Conservation (phyloP, 1,140 invertebrate species). For the Lerema accius region DNA sequence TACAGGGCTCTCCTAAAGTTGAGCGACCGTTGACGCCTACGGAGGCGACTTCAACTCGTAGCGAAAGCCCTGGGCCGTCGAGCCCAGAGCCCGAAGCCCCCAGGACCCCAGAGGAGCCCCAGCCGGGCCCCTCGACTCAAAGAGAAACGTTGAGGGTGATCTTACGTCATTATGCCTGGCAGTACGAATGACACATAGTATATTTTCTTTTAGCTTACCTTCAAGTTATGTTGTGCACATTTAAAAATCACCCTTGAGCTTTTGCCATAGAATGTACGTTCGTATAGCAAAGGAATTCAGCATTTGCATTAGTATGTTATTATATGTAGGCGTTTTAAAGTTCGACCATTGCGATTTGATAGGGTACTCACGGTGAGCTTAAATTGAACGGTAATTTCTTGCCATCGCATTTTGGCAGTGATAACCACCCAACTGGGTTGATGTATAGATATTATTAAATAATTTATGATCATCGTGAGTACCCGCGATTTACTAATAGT, state of each 20-base stretch:
- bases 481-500: too few relatives aligned
- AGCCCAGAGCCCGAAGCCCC: constrained; percentile 45
- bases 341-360: constrained; percentile 23
- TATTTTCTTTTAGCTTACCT: constrained; percentile 73
- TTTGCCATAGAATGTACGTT: constrained; percentile 44
- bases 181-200: constrained; percentile 80
- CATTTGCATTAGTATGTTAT: constrained; percentile 55
- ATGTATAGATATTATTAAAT: too few relatives aligned
- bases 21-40: constrained; percentile 58
- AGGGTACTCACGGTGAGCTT: background rate
- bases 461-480: too few relatives aligned
- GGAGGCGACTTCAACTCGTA: constrained; percentile 46
- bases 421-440: too few relatives aligned
- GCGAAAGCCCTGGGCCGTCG: constrained; percentile 52
- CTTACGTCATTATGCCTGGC: constrained; percentile 77
- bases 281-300: constrained; percentile 76
- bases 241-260: constrained; percentile 44
- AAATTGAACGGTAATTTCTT: too few relatives aligned
- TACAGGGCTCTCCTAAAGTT: constrained; percentile 57
- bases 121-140: constrained; percentile 62
- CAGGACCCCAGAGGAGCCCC: constrained; percentile 51
- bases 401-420: too few relatives aligned
- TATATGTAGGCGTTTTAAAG: constrained; percentile 26
- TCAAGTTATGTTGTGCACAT: constrained; percentile 64
- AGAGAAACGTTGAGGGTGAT: constrained; percentile 73